These are phyloP conservation scores for Passer domesticus DNA, from an alignment of 2,113 vertebrate species.

Conservation along the genomic window DNA sequence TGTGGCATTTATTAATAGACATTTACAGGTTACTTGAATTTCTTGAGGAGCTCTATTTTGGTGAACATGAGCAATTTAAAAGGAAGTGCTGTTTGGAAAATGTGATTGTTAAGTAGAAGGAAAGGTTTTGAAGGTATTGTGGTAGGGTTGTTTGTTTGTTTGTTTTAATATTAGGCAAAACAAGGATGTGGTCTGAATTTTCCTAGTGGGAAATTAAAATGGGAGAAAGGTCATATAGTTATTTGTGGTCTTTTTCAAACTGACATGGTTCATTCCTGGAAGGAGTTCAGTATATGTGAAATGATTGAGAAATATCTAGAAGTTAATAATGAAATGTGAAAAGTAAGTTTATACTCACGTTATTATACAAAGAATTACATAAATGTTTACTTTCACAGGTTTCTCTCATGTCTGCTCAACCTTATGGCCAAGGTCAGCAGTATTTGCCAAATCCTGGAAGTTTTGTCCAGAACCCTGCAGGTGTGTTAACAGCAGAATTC, in stretches of 20 bases:
- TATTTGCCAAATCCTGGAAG: constrained; percentile 83
- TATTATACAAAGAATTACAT: neutral
- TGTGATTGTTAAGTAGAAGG: neutral
- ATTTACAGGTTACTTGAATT: accelerated
- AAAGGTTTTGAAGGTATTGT: neutral
- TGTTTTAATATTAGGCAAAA: neutral
- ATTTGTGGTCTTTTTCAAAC: neutral
- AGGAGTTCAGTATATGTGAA: neutral
- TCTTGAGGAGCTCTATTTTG: neutral
- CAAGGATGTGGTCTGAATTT: neutral
- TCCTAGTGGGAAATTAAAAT: neutral
- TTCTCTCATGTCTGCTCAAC: constrained; percentile 68
- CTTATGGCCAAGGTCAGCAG: constrained; percentile 79
- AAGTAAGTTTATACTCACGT: neutral
- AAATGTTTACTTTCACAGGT: constrained; percentile 63
- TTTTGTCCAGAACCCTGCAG: constrained; percentile 82
- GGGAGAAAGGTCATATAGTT: neutral
- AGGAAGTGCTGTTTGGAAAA: neutral
- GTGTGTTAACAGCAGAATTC: constrained; percentile 63
- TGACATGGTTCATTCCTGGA: neutral
- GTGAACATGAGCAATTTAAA: neutral
- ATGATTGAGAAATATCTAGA: neutral
- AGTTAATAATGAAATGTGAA: neutral
- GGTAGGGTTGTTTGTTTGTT: neutral
- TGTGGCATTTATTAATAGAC: neutral